These are phyloP conservation scores for Sycobia sp. DNA, from an alignment of 1,140 invertebrate genomes.

Conservation along the genomic window DNA sequence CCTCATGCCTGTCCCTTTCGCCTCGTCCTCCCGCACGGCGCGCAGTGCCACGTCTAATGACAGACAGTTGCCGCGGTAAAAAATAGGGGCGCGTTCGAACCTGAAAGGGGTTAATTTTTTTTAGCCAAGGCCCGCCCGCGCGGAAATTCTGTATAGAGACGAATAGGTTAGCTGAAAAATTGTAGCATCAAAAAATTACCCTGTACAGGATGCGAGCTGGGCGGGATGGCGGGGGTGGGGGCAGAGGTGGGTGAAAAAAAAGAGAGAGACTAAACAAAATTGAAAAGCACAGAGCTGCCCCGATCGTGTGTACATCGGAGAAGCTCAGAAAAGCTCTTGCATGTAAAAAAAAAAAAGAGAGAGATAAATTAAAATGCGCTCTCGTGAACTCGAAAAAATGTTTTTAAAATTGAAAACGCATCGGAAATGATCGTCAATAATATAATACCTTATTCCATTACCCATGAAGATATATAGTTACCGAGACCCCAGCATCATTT, in stretches of 20 bases:
- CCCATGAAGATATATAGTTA: slow-evolving; percentile 4
- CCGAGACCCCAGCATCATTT: too few relatives aligned
- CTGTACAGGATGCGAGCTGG: background rate
- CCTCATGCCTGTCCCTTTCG: too few relatives aligned
- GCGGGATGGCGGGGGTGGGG: too few relatives aligned
- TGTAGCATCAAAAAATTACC: slow-evolving; percentile 36
- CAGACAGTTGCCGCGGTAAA: slow-evolving; percentile 57
- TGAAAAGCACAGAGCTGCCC: slow-evolving; percentile 18
- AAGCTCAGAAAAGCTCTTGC: slow-evolving; percentile 3
- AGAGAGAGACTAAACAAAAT: slow-evolving; percentile 29
- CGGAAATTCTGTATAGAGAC: slow-evolving; percentile 25
- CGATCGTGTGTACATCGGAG: background rate
- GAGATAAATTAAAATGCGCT: background rate
- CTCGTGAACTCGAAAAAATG: too few relatives aligned
- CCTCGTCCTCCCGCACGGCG: background rate
- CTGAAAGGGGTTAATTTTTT: slow-evolving; percentile 33
- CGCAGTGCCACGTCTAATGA: slow-evolving; percentile 58
- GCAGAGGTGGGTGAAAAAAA: too few relatives aligned
- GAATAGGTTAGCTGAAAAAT: slow-evolving; percentile 33
- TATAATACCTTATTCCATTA: background rate
- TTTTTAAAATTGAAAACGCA: too few relatives aligned
- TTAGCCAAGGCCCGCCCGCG: slow-evolving; percentile 18
- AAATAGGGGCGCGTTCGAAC: slow-evolving; percentile 48
- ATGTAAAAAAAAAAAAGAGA: background rate
- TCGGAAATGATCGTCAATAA: background rate